Evolutionary conservation across 2,113 vertebrate species (phyloP), one percentile per base, ranked within the genome.

Genomic region (Gila orcuttii): DNA sequence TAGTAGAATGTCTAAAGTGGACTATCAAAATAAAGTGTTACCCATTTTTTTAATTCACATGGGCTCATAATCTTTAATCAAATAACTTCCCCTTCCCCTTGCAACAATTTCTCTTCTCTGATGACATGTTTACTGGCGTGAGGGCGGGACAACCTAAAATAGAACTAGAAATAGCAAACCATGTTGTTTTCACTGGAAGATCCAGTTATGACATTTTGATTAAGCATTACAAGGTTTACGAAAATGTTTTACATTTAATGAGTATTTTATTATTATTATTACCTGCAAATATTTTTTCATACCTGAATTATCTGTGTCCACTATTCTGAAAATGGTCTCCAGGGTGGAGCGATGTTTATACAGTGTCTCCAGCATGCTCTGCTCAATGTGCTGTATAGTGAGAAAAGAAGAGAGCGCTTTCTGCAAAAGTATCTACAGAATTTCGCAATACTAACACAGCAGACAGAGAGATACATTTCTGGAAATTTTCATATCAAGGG

Each of bases 291-390:
- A 2, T 42, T 10, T 4, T 57, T 25, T 45, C 42, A 2, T 87
- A 88, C 97, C 97, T 90, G 97, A 99, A 86, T 97, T 96, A 87
- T 99, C 97, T 8, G 92, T 96, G 92, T 99, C 98, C 87, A 99
- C 96, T 80, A 99, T 97, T 87, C 95, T 95, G 93, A 99, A 99
- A 91, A 99, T 97, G 60, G 97, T 98, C 91, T 99, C 97, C 90
- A 99, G 74, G 85, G 97, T 97, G 88, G 97, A 96, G 88, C 96
- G 94, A 89, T 98, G 98, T 17, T 95, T 95, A 86, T 99, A 99
- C 86, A 99, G 93, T 3, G 93, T 96, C 93, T 99, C 97, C 57
- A 99, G 91, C 88, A 99, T 91, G 84, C 95, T 94, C 0, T 97
- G 95, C 68, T 99, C 96, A 85, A 98, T 95, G 86, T 96, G 95